Evolutionary conservation across 1,140 invertebrate species (phyloP).

Genomic region (Arctopsyche grandis): DNA sequence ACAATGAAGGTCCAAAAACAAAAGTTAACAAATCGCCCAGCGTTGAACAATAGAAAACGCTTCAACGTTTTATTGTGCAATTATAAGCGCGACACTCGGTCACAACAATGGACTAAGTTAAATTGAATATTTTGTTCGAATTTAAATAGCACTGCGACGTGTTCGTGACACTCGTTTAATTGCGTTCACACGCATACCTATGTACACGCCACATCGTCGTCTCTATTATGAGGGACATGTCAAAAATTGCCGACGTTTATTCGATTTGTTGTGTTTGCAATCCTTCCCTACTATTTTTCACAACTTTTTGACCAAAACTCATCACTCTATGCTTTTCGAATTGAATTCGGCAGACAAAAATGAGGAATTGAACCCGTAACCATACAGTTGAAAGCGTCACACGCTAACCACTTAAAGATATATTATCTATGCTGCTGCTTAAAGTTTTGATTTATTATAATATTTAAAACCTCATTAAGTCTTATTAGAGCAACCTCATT

Average conservation of each 20-base stretch:
- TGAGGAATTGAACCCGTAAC: too few relatives aligned
- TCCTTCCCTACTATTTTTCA: too few relatives aligned
- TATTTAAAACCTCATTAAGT: too few relatives aligned
- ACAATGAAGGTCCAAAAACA: not conserved
- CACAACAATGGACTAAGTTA: conserved; percentile 24
- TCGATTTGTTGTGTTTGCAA: not conserved
- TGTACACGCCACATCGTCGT: not conserved
- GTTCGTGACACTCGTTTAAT: conserved; percentile 22
- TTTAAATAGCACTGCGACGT: not conserved
- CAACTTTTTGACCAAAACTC: too few relatives aligned
- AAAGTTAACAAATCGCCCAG: not conserved
- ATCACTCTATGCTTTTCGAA: too few relatives aligned
- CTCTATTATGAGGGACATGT: too few relatives aligned
- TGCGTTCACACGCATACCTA: not conserved
- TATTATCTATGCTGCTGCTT: too few relatives aligned
- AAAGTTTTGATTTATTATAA: too few relatives aligned
- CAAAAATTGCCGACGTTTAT: not conserved
- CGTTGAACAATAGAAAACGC: not conserved
- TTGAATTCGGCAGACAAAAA: too few relatives aligned
- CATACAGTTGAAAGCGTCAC: too few relatives aligned
- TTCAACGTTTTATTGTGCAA: conserved; percentile 13
- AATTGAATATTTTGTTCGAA: conserved; percentile 28
- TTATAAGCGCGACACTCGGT: not conserved
- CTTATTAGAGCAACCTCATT: too few relatives aligned
- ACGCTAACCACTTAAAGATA: too few relatives aligned